These are phyloP conservation scores for Acropora yongei DNA, from an alignment of 64 coral and sea anemone species.

Conservation along the genomic window DNA sequence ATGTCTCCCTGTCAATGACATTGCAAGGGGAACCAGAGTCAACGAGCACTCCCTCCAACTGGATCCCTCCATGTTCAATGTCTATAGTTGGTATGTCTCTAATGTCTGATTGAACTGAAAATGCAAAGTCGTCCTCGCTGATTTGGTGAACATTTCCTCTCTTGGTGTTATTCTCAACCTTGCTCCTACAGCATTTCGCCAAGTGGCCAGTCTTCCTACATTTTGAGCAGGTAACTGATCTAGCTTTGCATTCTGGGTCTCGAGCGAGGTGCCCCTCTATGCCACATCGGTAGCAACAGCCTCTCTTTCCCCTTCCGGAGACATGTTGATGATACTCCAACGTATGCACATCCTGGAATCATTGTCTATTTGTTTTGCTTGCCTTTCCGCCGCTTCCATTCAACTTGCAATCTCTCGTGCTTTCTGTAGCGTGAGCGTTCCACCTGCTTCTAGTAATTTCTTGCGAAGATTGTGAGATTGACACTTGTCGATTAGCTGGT, in stretches of 20 bases:
- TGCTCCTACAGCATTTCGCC: constrained; percentile 21
- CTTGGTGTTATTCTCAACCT: not conserved
- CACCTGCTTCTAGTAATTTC: constrained; percentile 38
- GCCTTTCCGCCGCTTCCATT: too few species aligned
- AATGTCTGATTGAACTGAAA: too few species aligned
- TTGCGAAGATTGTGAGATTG: constrained; percentile 56
- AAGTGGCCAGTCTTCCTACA: constrained; percentile 52
- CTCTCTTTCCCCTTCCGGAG: not conserved
- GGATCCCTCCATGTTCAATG: not conserved
- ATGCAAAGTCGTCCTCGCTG: not conserved
- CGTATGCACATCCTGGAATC: too few species aligned
- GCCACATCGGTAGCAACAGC: constrained; percentile 49
- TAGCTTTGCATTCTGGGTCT: constrained; percentile 67
- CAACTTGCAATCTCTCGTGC: too few species aligned
- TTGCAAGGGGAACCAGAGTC: constrained; percentile 51
- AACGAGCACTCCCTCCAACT: constrained; percentile 56
- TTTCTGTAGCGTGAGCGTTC: too few species aligned
- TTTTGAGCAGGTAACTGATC: constrained; percentile 47
- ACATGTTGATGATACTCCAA: not conserved
- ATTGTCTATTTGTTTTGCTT: too few species aligned
- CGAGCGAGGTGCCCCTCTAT: constrained; percentile 42
- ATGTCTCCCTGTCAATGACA: not conserved
- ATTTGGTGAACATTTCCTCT: constrained; percentile 27
- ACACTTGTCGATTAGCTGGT: constrained; percentile 14
- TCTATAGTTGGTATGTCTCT: too few species aligned